Base-by-base conservation (phyloP, 2,113 vertebrate genomes). In the Rhipidura dahli region DNA sequence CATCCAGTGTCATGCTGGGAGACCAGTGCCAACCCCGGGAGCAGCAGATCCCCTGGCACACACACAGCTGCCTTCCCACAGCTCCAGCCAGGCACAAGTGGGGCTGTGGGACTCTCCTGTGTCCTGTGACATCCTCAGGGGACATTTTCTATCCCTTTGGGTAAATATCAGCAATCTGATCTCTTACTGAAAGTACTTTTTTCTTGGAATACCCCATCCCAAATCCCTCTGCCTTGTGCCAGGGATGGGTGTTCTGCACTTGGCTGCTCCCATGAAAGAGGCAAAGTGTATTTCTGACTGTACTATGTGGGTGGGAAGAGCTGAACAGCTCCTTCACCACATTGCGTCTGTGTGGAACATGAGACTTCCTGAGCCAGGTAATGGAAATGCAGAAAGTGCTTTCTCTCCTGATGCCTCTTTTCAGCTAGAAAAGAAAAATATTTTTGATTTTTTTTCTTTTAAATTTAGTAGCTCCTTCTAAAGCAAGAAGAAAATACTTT, bases 71-170 rank as follows among this genome's bases (percentile, higher is more conserved):
- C 0, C 33, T 42, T 40, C 51, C 57, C 56, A 28, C 53, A 26
- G 42, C 40, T 7, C 2, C 3, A 51, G 37, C 15, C 11, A 20
- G 76, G 65, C 26, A 14, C 0, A 0, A 11, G 12, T 6, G 0
- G 19, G 60, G 30, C 9, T 42, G 8, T 57, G 72, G 64, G 50
- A 26, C 7, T 33, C 56, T 49, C 18, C 81, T 45, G 59, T 56
- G 9, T n/a, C 39, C n/a, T 17, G 3, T 54, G 51, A 30, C 8
- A 4, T 11, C 51, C 31, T 40, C 11, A 21, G 35, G 60, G 33
- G 44, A 42, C 18, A 9, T 24, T 20, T 20, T 33, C 23, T 21
- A 17, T 9, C 47, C 39, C 30, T 15, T 45, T 3, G 45, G 42
- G 84, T 15, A 28, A 45, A 30, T 16, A 33, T 8, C 51, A 33